phyloP scores from a whole-genome alignment of 2,113 vertebrate genomes.

The Chitala chitala region DNA sequence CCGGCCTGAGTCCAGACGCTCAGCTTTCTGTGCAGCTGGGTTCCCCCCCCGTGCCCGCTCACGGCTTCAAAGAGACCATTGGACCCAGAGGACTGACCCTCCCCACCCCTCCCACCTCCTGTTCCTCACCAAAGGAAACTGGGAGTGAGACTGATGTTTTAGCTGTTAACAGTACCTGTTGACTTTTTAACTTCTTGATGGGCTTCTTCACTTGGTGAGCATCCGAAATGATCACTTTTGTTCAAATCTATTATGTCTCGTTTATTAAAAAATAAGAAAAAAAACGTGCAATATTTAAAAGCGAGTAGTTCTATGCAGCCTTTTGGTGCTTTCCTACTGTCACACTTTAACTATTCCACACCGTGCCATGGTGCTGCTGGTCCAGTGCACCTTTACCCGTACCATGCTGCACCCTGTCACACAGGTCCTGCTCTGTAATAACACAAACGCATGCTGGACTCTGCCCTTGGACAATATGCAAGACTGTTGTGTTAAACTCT shows the following conservation, averaged over 20 bases:
- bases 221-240: not conserved
- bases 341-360: too few species aligned
- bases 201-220: not conserved
- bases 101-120: not conserved
- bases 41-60: not conserved
- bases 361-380: too few species aligned
- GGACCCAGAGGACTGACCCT: not conserved
- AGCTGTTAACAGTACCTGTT: not conserved
- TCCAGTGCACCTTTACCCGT: too few species aligned
- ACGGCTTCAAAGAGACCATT: not conserved
- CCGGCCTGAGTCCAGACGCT: slow-evolving; percentile 28
- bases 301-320: too few species aligned
- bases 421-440: too few species aligned
- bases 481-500: too few species aligned
- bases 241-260: not conserved
- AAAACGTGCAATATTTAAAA: not conserved
- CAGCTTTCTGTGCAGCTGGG: slow-evolving; percentile 22
- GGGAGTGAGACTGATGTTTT: not conserved
- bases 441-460: too few species aligned
- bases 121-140: not conserved
- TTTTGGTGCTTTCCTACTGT: too few species aligned
- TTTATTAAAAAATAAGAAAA: too few species aligned
- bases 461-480: too few species aligned
- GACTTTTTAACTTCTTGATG: not conserved
- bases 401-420: too few species aligned